Base-by-base conservation (phyloP, 2,113 vertebrate genomes). In the Dromiciops gliroides region DNA sequence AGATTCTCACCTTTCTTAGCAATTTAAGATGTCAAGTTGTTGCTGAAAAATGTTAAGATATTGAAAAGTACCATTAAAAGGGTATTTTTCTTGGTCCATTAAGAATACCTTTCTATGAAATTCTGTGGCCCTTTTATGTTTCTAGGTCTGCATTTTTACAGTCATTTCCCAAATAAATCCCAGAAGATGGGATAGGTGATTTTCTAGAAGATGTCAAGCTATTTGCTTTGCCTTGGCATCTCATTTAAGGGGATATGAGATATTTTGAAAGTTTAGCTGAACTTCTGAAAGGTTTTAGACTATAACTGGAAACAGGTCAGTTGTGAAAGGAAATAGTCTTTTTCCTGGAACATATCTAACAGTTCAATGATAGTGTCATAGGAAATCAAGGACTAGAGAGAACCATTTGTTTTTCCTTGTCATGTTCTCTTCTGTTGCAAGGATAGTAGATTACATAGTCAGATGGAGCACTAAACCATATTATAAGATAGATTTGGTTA, bases 81-180 rank as follows among this genome's bases (percentile, higher is more conserved):
- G 22, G 53, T 93, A 93, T 97, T 98, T 97, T 96, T 93, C 95
- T 93, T 96, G 96, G 96, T 94, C 94, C 94, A 95, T 97, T 97
- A 98, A 51, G 95, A 95, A 97, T 60, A 83, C 91, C 95, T 97
- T 97, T 97, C 91, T 67, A 51, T 97, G 92, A 98, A 98, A 95
- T 95, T 88, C 95, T 51, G 88, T 92, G 88, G 94, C 92, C 75
- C 47, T 94, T 93, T 98, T 98, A 90, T 95, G 60, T 95, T 97
- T 95, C 95, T 95, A 67, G 91, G 94, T 96, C 25, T 95, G 44
- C 49, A 93, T 97, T 98, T 97, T 97, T 90, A 90, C 3, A 92
- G 92, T 95, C 92, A 94, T 97, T 98, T 98, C 90, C 96, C 91
- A 88, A 97, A 23, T 75, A 97, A 97, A 90, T 96, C 96, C 94